Conservation (phyloP, 2,797 vertebrate genomes). For the Anguilla marmorata region DNA sequence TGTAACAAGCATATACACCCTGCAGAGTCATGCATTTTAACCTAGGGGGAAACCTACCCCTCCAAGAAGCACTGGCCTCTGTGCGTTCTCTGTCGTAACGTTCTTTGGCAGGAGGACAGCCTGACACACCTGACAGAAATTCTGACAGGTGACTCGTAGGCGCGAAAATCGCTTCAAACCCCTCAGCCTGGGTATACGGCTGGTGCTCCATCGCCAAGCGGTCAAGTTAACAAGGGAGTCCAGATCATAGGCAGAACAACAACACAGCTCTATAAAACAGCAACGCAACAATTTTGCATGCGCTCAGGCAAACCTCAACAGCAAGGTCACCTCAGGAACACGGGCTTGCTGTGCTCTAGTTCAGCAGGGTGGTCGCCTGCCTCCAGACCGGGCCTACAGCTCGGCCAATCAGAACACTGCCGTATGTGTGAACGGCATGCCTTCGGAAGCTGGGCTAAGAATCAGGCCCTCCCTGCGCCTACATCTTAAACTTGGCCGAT, state of each 20-base stretch:
- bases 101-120: background rate
- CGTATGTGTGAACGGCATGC: background rate
- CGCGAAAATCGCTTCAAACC: background rate
- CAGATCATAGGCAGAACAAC: background rate
- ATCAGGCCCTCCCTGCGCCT: constrained; percentile 1
- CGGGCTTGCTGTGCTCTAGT: background rate
- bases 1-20: background rate
- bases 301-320: background rate
- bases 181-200: background rate
- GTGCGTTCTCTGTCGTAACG: background rate
- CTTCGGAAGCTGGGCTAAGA: constrained; percentile 19
- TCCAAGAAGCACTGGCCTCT: background rate
- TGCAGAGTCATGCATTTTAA: background rate
- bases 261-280: background rate
- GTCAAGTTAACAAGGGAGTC: background rate
- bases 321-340: background rate
- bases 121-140: background rate
- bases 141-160: background rate
- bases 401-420: background rate
- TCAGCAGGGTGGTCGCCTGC: background rate
- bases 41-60: background rate
- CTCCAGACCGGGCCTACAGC: background rate
- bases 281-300: background rate
- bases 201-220: background rate
- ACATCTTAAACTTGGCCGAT: constrained; percentile 22